A percentile compares a stretch with the other conserved stretches of the same genome.
These are phyloP conservation scores for Amphiduros pacificus DNA, from an alignment of 2,888 invertebrate species.

Conservation along the genomic window DNA sequence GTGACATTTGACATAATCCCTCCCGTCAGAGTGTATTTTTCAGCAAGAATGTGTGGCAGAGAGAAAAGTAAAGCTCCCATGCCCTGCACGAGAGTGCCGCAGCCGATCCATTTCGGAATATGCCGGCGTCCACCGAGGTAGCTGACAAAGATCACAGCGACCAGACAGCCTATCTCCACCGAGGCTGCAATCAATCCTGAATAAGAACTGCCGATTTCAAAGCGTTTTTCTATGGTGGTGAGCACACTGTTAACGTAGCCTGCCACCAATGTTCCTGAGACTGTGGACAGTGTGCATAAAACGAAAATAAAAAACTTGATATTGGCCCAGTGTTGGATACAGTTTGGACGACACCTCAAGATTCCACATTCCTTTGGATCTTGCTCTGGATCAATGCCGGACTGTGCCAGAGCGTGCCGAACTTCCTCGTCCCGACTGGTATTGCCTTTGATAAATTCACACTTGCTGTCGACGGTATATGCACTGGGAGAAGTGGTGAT, in stretches of 20 bases:
- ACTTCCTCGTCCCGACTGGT: not conserved
- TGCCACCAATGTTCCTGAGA: conserved; percentile 54
- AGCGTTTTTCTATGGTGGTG: conserved; percentile 92
- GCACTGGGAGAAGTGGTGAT: not conserved
- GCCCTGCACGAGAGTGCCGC: conserved; percentile 84
- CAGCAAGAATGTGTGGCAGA: conserved; percentile 84
- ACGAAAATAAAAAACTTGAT: conserved; percentile 69
- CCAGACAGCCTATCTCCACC: conserved; percentile 88
- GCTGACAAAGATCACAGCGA: conserved; percentile 93
- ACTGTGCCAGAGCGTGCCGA: too few species aligned
- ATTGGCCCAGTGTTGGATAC: conserved; percentile 84
- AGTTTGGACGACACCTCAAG: conserved; percentile 81
- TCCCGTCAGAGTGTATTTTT: conserved; percentile 59
- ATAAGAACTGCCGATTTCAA: conserved; percentile 88
- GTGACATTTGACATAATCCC: conserved; percentile 24
- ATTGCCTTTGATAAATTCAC: not conserved
- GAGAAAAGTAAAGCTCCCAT: conserved; percentile 90
- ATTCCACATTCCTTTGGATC: conserved; percentile 18
- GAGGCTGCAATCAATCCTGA: conserved; percentile 92
- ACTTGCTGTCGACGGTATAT: not conserved
- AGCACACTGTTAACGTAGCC: conserved; percentile 70
- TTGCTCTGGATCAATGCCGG: not conserved
- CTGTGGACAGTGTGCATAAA: conserved; percentile 52
- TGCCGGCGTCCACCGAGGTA: conserved; percentile 90
- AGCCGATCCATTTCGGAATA: conserved; percentile 88